Percentiles rank a stretch among this genome's conserved stretches.
These are phyloP conservation scores for Trichonephila clavipes DNA, from an alignment of 1,140 invertebrate species.

Conservation along the genomic window DNA sequence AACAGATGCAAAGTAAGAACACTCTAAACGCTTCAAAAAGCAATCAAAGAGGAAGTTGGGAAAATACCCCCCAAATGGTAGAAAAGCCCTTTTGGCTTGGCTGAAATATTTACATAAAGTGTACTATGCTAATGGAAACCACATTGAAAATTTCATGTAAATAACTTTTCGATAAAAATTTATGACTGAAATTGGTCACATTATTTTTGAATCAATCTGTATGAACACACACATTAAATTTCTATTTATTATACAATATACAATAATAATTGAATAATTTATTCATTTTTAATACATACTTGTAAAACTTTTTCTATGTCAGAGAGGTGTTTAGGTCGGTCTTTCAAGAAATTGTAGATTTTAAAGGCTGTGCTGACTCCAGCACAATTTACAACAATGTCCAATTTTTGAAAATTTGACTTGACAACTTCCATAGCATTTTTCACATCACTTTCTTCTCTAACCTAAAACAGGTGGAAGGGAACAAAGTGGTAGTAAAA, in stretches of 20 bases:
- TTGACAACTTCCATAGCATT: constrained; percentile 87
- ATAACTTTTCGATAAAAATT: too few relatives aligned
- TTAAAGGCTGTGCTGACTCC: constrained; percentile 94
- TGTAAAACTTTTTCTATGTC: constrained; percentile 78
- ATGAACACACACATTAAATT: neutral
- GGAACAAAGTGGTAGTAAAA: constrained; percentile 1
- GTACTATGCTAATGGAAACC: too few relatives aligned
- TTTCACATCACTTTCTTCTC: constrained; percentile 90
- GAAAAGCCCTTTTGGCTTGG: too few relatives aligned
- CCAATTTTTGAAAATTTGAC: constrained; percentile 91
- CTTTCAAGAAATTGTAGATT: constrained; percentile 94
- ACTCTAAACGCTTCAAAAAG: too few relatives aligned
- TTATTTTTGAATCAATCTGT: too few relatives aligned
- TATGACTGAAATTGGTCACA: too few relatives aligned
- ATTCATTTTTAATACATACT: neutral
- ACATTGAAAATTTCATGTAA: too few relatives aligned
- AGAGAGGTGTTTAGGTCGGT: constrained; percentile 86
- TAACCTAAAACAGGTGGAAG: constrained; percentile 82
- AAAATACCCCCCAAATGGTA: too few relatives aligned
- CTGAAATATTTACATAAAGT: too few relatives aligned
- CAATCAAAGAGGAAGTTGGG: too few relatives aligned
- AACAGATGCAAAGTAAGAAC: too few relatives aligned
- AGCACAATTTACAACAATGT: constrained; percentile 96
- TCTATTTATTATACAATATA: neutral
- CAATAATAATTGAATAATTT: neutral